A percentile compares a stretch with the other conserved stretches of the same genome.
phyloP scores from a whole-genome alignment of 2,888 invertebrate genomes.

The Sarcophaga variegata region DNA sequence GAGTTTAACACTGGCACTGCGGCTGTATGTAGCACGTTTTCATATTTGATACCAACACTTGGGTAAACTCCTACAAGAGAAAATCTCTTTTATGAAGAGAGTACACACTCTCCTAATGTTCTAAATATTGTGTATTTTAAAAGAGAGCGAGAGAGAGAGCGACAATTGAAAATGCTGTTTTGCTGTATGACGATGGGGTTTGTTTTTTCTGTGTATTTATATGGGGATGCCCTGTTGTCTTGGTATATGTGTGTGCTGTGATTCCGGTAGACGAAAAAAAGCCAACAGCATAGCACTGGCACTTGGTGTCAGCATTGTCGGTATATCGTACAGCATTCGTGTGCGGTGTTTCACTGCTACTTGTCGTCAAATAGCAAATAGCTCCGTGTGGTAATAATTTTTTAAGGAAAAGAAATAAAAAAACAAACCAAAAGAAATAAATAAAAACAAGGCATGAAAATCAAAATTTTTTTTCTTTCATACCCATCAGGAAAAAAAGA shows the following conservation, averaged over 20 bases:
- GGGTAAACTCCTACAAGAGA: constrained; percentile 24
- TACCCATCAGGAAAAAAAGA: not conserved
- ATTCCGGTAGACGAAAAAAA: constrained; percentile 66
- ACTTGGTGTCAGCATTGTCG: constrained; percentile 67
- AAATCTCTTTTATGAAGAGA: not conserved
- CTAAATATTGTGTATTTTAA: constrained; percentile 38
- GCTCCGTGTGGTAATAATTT: constrained; percentile 68
- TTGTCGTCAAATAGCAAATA: constrained; percentile 68
- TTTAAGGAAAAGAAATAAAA: constrained; percentile 46
- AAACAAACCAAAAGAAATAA: constrained; percentile 32
- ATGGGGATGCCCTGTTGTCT: constrained; percentile 6
- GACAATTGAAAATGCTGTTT: constrained; percentile 11
- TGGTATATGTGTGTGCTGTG: constrained; percentile 60
- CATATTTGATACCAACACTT: constrained; percentile 31
- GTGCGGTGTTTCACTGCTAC: constrained; percentile 77
- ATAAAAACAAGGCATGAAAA: constrained; percentile 50
- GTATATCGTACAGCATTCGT: constrained; percentile 74
- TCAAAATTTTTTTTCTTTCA: constrained; percentile 52
- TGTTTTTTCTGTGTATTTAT: constrained; percentile 27
- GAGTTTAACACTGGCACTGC: constrained; percentile 42
- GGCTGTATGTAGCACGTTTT: constrained; percentile 63
- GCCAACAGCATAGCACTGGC: constrained; percentile 61
- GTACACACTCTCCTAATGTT: constrained; percentile 57
- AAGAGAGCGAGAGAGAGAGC: not conserved
- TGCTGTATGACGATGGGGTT: constrained; percentile 5